phyloP scores from a whole-genome alignment of 2,113 vertebrate genomes.

The Barbus barbus region DNA sequence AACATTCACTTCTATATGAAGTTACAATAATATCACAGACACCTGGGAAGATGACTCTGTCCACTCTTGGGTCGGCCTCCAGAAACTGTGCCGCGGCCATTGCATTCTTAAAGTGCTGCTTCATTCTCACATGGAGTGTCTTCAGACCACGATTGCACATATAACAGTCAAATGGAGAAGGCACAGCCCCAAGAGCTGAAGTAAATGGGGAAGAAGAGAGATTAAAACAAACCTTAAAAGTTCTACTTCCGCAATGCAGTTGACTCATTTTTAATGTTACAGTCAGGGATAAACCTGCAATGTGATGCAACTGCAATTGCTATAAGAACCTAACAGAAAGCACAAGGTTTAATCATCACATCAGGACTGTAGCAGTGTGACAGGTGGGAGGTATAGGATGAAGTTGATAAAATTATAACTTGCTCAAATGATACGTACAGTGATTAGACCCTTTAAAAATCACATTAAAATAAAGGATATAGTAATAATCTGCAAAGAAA shows the following conservation, averaged over 20 bases:
- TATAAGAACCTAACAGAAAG: neutral
- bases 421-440: neutral
- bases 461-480: neutral
- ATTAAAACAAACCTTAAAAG: neutral
- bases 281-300: neutral
- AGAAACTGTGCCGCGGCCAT: slow-evolving; percentile 83
- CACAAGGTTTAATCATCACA: neutral
- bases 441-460: neutral
- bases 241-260: neutral
- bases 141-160: slow-evolving; percentile 90
- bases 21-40: neutral
- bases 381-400: neutral
- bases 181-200: slow-evolving; percentile 85
- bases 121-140: slow-evolving; percentile 89
- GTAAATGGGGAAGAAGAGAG: neutral
- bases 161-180: slow-evolving; percentile 92
- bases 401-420: neutral
- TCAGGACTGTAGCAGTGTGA: neutral
- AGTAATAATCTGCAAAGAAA: neutral
- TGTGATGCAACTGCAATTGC: neutral
- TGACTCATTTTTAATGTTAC: neutral
- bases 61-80: slow-evolving; percentile 79
- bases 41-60: slow-evolving; percentile 92
- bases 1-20: neutral
- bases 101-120: slow-evolving; percentile 85